Conservation (phyloP, 2,888 invertebrate genomes). For the Phania funesta region DNA sequence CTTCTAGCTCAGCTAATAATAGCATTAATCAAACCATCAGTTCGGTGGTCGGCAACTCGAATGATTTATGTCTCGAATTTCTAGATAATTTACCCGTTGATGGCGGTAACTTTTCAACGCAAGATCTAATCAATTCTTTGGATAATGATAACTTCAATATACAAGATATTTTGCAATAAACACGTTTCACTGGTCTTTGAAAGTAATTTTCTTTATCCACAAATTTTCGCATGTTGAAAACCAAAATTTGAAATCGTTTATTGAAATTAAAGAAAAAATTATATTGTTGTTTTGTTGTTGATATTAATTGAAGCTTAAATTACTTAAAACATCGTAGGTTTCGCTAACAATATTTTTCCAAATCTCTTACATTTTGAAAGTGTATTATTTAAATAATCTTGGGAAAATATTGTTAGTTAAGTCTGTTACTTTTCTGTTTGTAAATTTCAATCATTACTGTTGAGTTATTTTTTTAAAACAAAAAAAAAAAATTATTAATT, state of each 20-base stretch:
- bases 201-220: not conserved
- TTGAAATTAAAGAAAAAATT: conserved; percentile 31
- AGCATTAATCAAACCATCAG: conserved; percentile 80
- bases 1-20: conserved; percentile 71
- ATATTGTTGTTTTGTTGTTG: conserved; percentile 65
- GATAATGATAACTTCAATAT: conserved; percentile 88
- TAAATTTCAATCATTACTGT: conserved; percentile 60
- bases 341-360: conserved; percentile 24
- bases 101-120: conserved; percentile 88
- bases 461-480: conserved; percentile 57
- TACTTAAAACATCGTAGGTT: conserved; percentile 29
- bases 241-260: not conserved
- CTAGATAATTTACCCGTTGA: conserved; percentile 91
- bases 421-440: conserved; percentile 43
- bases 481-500: conserved; percentile 38
- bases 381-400: conserved; percentile 6
- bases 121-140: conserved; percentile 90
- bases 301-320: conserved; percentile 52
- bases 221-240: conserved; percentile 15
- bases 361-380: conserved; percentile 8
- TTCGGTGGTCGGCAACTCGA: conserved; percentile 79
- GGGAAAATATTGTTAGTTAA: conserved; percentile 35
- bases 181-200: not conserved
- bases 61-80: conserved; percentile 91
- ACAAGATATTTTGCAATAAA: conserved; percentile 83